These are phyloP conservation scores for Dendrophyllia cribrosa DNA, from an alignment of 64 coral and sea anemone genomes.

Conservation along the genomic window DNA sequence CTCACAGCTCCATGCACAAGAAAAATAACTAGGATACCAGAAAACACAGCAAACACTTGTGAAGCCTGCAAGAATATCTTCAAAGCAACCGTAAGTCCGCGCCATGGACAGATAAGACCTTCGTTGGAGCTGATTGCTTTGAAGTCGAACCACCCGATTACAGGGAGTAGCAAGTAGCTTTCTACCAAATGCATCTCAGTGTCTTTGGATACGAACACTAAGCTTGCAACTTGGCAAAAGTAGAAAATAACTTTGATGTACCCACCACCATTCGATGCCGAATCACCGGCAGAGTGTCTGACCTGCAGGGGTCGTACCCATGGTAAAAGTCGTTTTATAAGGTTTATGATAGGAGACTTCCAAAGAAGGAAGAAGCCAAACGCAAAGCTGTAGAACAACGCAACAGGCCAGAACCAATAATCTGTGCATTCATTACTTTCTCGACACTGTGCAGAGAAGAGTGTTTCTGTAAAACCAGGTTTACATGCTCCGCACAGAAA, in stretches of 20 bases:
- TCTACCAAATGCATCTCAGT: slow-evolving; percentile 5
- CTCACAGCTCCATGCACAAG: not conserved
- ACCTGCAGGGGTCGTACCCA: not conserved
- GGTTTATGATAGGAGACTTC: slow-evolving; percentile 20
- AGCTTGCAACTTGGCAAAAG: slow-evolving; percentile 56
- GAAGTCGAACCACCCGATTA: slow-evolving; percentile 44
- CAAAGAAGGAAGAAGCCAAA: slow-evolving; percentile 56
- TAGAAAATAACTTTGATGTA: slow-evolving; percentile 65
- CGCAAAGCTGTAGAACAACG: not conserved
- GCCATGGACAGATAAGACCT: slow-evolving; percentile 21
- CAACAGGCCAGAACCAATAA: slow-evolving; percentile 51
- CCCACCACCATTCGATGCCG: not conserved
- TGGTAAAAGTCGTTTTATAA: not conserved
- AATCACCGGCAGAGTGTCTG: not conserved
- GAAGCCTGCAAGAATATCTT: slow-evolving; percentile 37
- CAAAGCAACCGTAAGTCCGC: slow-evolving; percentile 19
- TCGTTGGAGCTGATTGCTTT: not conserved
- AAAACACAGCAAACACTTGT: slow-evolving; percentile 3
- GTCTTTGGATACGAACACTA: slow-evolving; percentile 23
- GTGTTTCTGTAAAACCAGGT: slow-evolving; percentile 13
- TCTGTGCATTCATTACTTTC: not conserved
- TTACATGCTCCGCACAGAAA: slow-evolving; percentile 48
- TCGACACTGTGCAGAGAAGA: slow-evolving; percentile 31
- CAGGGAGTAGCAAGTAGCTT: not conserved
- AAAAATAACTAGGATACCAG: slow-evolving; percentile 8